These are phyloP conservation scores for Prosopocoilus inquinatus DNA, from an alignment of 2,888 invertebrate species.

Conservation along the genomic window DNA sequence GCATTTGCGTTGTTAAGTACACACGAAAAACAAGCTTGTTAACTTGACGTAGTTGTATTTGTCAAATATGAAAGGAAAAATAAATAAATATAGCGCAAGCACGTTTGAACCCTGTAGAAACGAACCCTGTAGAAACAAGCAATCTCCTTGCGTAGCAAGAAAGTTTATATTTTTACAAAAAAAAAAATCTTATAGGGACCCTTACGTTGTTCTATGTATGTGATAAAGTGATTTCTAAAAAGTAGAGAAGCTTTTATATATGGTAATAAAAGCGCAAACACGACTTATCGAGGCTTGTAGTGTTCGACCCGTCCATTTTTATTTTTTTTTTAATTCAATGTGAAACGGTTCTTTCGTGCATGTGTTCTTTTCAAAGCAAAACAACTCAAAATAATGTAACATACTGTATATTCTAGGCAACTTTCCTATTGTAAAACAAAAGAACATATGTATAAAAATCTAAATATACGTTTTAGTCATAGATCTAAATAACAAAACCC, in stretches of 20 bases:
- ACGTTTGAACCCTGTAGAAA: conserved; percentile 27
- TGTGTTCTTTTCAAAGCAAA: conserved; percentile 12
- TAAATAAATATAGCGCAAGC: conserved; percentile 23
- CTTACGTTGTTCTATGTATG: conserved; percentile 19
- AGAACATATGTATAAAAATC: conserved; percentile 10
- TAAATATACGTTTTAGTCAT: conserved; percentile 2
- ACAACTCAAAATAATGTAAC: conserved; percentile 7
- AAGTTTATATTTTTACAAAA: conserved; percentile 26
- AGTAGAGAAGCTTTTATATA: conserved; percentile 15
- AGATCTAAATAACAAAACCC: not conserved
- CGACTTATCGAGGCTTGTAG: conserved; percentile 22
- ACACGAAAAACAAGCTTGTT: conserved; percentile 40
- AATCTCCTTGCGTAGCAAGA: conserved; percentile 17
- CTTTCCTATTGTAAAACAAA: conserved; percentile 6
- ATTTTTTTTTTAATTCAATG: conserved; percentile 7
- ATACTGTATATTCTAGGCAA: conserved; percentile 20
- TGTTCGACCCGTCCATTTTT: conserved; percentile 26
- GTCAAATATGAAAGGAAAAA: not conserved
- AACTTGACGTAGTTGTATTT: conserved; percentile 30
- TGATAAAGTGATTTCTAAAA: conserved; percentile 18
- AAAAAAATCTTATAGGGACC: conserved; percentile 19
- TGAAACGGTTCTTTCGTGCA: conserved; percentile 24
- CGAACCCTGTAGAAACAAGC: conserved; percentile 10
- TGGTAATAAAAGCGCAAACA: conserved; percentile 16
- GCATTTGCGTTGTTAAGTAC: conserved; percentile 43